Evolutionary conservation across 1,140 invertebrate genomes (phyloP).

Genomic region (Lepidurus arcticus): DNA sequence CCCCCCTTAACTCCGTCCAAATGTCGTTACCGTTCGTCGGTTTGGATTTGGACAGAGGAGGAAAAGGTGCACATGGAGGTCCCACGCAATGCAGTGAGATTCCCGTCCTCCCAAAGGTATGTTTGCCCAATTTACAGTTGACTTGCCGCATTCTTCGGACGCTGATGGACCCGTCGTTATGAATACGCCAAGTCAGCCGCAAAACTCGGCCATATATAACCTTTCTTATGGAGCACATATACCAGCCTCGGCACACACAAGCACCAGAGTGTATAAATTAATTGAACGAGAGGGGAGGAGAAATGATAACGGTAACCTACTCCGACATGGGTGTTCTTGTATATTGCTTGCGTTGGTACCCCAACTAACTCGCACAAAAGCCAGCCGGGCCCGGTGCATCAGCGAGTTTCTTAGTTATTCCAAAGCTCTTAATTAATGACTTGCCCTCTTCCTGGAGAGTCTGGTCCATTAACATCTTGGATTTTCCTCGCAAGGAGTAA

Average conservation of each 20-base stretch:
- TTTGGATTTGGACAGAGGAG: too few relatives aligned
- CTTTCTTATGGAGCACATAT: too few relatives aligned
- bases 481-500: not conserved
- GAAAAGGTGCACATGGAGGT: too few relatives aligned
- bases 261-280: not conserved
- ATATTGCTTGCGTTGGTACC: not conserved
- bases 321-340: slow-evolving; percentile 6
- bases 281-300: not conserved
- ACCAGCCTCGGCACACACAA: not conserved
- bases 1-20: not conserved
- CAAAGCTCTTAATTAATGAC: slow-evolving; percentile 15
- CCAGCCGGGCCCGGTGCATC: not conserved
- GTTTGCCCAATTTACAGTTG: too few relatives aligned
- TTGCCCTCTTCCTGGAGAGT: not conserved
- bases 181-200: too few relatives aligned
- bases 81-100: too few relatives aligned
- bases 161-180: too few relatives aligned
- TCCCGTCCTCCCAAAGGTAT: too few relatives aligned
- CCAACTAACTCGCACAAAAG: not conserved
- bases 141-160: too few relatives aligned
- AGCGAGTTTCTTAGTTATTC: not conserved
- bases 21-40: not conserved
- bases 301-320: not conserved
- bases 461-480: not conserved
- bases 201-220: too few relatives aligned